Evolutionary conservation across 2,113 vertebrate genomes (phyloP).

Genomic region (Platycercus adscitus): DNA sequence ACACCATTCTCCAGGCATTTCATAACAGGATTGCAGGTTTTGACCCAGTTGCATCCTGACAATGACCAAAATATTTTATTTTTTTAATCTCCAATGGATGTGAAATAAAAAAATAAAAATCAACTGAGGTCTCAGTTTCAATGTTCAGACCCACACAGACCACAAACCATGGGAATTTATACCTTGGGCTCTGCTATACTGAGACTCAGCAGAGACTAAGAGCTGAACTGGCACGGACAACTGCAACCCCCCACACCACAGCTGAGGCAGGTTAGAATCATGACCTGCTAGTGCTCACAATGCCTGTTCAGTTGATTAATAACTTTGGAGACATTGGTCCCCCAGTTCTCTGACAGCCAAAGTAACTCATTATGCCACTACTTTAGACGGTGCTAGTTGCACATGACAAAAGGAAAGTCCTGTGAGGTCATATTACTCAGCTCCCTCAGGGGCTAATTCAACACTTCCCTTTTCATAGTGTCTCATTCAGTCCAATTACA

Average conservation of each 20-base stretch:
- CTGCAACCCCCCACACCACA: background rate
- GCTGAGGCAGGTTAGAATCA: slow-evolving; percentile 32
- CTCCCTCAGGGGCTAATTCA: slow-evolving; percentile 66
- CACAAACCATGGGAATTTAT: background rate
- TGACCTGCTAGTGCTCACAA: slow-evolving; percentile 19
- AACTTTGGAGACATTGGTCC: slow-evolving; percentile 50
- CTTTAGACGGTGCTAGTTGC: slow-evolving; percentile 46
- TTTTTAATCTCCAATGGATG: background rate
- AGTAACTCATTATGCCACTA: slow-evolving; percentile 65
- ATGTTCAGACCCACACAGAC: background rate
- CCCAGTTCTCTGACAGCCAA: slow-evolving; percentile 47
- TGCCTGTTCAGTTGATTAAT: slow-evolving; percentile 60
- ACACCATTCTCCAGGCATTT: background rate
- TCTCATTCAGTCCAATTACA: slow-evolving; percentile 62
- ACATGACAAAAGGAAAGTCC: slow-evolving; percentile 60
- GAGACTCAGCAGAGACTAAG: background rate
- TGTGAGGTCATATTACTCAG: slow-evolving; percentile 68
- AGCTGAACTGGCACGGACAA: slow-evolving; percentile 13
- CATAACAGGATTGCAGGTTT: background rate
- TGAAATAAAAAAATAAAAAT: background rate
- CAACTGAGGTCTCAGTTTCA: background rate
- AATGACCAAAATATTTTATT: background rate
- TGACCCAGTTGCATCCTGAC: background rate
- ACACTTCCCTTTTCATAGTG: slow-evolving; percentile 67
- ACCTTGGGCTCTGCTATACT: background rate